These are phyloP conservation scores for Lasioglossum vierecki DNA, from an alignment of 2,888 invertebrate species.

Conservation along the genomic window DNA sequence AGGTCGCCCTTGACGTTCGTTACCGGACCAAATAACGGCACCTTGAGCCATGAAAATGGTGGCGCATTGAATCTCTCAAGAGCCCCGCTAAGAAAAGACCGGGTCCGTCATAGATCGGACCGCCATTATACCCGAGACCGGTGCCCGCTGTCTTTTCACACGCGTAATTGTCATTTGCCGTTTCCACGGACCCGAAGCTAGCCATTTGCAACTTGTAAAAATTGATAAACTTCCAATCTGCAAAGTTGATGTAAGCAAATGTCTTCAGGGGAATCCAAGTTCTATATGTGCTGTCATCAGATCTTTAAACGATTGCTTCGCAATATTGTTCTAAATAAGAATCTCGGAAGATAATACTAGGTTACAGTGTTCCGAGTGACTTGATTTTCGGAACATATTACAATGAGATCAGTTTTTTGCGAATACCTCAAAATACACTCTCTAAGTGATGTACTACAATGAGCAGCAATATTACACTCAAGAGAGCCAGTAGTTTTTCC, in stretches of 20 bases:
- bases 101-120: slow-evolving; percentile 48
- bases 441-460: too few relatives aligned
- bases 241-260: neutral
- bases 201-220: neutral
- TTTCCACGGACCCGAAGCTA: neutral
- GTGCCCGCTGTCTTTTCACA: slow-evolving; percentile 19
- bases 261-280: neutral
- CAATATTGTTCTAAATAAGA: too few relatives aligned
- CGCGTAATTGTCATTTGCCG: neutral
- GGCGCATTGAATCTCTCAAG: slow-evolving; percentile 54
- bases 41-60: slow-evolving; percentile 61
- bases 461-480: too few relatives aligned
- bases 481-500: too few relatives aligned
- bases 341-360: too few relatives aligned
- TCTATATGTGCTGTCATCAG: neutral
- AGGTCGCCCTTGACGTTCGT: slow-evolving; percentile 73
- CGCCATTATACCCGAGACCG: slow-evolving; percentile 19
- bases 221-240: neutral
- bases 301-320: neutral
- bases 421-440: too few relatives aligned
- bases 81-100: slow-evolving; percentile 58
- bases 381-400: too few relatives aligned
- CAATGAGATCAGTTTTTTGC: too few relatives aligned
- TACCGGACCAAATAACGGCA: slow-evolving; percentile 71
- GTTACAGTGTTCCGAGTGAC: too few relatives aligned